These are phyloP conservation scores for Colossoma macropomum DNA, from an alignment of 2,113 vertebrate species.

Conservation along the genomic window DNA sequence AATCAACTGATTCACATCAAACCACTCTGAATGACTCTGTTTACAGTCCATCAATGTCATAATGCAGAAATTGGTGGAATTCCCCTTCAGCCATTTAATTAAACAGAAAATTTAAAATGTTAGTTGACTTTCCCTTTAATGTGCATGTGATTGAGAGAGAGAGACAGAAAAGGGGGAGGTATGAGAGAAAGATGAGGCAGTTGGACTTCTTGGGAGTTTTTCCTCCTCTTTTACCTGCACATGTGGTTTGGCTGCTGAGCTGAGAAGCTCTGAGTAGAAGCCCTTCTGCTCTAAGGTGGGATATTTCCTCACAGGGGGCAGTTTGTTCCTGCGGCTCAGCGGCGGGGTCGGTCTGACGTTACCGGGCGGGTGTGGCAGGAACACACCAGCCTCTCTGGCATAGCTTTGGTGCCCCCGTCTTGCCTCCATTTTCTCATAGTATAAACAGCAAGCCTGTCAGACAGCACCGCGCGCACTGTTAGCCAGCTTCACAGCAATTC, in stretches of 20 bases:
- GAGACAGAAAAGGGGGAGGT: neutral
- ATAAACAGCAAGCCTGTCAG: neutral
- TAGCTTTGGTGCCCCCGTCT: constrained; percentile 10
- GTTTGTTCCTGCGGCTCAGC: constrained; percentile 24
- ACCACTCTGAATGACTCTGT: too few species aligned
- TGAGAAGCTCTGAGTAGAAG: constrained; percentile 74
- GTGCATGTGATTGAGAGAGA: neutral
- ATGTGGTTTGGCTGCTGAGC: constrained; percentile 61
- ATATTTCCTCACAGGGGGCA: constrained; percentile 57
- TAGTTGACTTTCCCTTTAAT: neutral
- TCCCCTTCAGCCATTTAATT: too few species aligned
- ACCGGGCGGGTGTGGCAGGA: constrained; percentile 59
- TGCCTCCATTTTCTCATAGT: constrained; percentile 58
- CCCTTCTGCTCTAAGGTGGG: constrained; percentile 66
- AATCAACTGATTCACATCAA: too few species aligned
- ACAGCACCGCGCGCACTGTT: too few species aligned
- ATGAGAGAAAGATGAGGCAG: neutral
- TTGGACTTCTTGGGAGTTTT: too few species aligned
- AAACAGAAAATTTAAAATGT: too few species aligned
- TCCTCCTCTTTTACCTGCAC: constrained; percentile 69
- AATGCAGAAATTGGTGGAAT: too few species aligned
- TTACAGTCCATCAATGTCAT: too few species aligned
- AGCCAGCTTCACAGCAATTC: too few species aligned
- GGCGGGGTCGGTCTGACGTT: constrained; percentile 32
- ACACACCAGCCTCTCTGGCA: constrained; percentile 5